Conservation (phyloP, 37 sponge, comb jelly and placozoan genomes). For the Cliona cf. orientalis region DNA sequence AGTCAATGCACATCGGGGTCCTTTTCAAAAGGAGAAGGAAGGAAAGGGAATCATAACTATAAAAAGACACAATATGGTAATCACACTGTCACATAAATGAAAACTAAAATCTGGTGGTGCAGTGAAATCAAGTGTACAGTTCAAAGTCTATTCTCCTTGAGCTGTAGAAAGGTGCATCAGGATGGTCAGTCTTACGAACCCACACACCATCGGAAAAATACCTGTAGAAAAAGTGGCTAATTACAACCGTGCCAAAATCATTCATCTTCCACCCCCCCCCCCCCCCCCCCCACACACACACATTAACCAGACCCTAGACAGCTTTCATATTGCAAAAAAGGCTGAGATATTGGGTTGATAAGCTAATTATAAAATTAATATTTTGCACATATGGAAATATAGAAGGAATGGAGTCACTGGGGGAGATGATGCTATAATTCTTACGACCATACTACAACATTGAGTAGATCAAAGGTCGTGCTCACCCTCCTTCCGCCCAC, state of each 20-base stretch:
- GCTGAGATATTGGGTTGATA: background rate
- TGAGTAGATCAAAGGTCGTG: background rate
- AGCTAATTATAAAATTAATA: background rate
- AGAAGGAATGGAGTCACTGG: too few species aligned
- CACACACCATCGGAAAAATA: constrained; percentile 88
- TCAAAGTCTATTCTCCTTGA: constrained; percentile 95
- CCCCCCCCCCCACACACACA: too few species aligned
- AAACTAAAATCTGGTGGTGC: too few species aligned
- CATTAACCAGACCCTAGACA: background rate
- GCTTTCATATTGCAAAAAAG: background rate
- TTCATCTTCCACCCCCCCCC: too few species aligned
- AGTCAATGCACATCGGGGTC: too few species aligned
- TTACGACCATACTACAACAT: background rate
- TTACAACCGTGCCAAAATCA: background rate
- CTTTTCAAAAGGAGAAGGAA: too few species aligned
- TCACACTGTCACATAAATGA: too few species aligned
- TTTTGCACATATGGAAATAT: background rate
- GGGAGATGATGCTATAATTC: too few species aligned
- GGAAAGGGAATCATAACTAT: too few species aligned
- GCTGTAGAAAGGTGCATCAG: constrained; percentile 69
- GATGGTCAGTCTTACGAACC: constrained; percentile 62
- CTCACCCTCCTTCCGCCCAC: constrained; percentile 80
- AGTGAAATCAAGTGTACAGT: constrained; percentile 72
- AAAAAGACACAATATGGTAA: too few species aligned
- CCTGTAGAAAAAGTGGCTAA: constrained; percentile 23